Base-by-base conservation (phyloP, 2,888 invertebrate species). In the Poecilus cupreus region DNA sequence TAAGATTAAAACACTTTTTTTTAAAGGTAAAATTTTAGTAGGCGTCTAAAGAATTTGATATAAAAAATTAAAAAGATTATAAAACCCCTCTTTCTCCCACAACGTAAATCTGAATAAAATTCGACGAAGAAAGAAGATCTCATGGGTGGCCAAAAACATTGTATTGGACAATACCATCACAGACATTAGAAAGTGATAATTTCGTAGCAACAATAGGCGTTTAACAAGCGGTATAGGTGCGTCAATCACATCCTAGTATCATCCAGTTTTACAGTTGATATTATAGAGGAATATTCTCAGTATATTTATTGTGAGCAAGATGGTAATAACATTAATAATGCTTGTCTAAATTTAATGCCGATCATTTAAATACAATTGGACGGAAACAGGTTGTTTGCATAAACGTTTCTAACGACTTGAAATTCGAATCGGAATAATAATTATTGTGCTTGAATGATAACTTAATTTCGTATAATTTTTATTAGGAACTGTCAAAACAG, bases 321-420 rank as follows among this genome's bases (percentile, higher is more conserved):
- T 72, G 43, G 37, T 72, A 72, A 72, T 72, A 72, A 46, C 72
- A 72, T 46, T 72, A 72, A 72, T 72, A 72, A 72, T 20, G 46
- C 37, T 68, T 68, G 72, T 46, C 72, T 72, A 46, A 72, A 72
- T 72, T 72, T 72, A 46, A 46, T 72, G 46, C 24, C 20, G 46
- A 72, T 72, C 43, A 72, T 72, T 72, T 72, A 46, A 72, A 72
- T 72, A 72, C 72, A 72, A 72, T 72, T 72, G 72, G 46, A 72
- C 43, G 72, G 72, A 72, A 46, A 72, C 72, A 72, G 72, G 72
- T 72, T 72, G 46, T 72, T 72, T 72, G 46, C 43, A 72, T 72
- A 72, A 72, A 72, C 46, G 72, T 11, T 72, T 46, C 43, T 46
- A 72, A 72, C 72, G 70, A 39, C 26, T 16, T 24, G 13, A 13